These are phyloP conservation scores for Goniozus legneri DNA, from an alignment of 1,140 invertebrate species.

Conservation along the genomic window DNA sequence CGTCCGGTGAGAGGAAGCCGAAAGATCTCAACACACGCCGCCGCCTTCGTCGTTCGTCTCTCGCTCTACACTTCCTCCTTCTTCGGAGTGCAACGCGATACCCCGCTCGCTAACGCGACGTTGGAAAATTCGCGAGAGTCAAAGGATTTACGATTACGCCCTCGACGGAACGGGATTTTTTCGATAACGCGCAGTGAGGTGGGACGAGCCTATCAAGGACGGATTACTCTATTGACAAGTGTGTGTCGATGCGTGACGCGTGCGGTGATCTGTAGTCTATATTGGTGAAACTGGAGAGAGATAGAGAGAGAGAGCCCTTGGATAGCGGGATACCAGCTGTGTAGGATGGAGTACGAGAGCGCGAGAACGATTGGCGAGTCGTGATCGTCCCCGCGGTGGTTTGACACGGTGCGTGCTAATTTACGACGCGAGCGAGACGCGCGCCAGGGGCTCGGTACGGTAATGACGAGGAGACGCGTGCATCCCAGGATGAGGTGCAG, in stretches of 20 bases:
- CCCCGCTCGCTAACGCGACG: too few relatives aligned
- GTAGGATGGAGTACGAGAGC: background rate
- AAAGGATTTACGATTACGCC: too few relatives aligned
- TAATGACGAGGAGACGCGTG: slow-evolving; percentile 11
- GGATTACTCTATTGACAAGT: background rate
- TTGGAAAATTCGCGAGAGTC: too few relatives aligned
- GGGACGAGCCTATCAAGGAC: slow-evolving; percentile 8
- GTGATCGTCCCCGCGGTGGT: slow-evolving; percentile 4
- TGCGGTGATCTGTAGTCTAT: too few relatives aligned
- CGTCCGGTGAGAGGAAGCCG: slow-evolving; percentile 25
- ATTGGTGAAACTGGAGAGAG: too few relatives aligned
- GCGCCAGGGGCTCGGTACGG: too few relatives aligned
- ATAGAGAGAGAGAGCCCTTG: too few relatives aligned
- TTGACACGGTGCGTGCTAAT: background rate
- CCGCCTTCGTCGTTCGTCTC: slow-evolving; percentile 10
- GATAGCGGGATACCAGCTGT: background rate
- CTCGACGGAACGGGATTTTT: too few relatives aligned
- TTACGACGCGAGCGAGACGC: background rate
- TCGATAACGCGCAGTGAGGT: slow-evolving; percentile 10
- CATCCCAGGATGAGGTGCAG: slow-evolving; percentile 24
- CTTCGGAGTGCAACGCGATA: slow-evolving; percentile 31
- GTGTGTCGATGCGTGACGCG: background rate
- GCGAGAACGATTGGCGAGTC: slow-evolving; percentile 4
- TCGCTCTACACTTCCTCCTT: slow-evolving; percentile 19
- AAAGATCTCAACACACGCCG: slow-evolving; percentile 3